These are phyloP conservation scores for Limnephilus rhombicus DNA, from an alignment of 2,888 invertebrate genomes.

Conservation along the genomic window DNA sequence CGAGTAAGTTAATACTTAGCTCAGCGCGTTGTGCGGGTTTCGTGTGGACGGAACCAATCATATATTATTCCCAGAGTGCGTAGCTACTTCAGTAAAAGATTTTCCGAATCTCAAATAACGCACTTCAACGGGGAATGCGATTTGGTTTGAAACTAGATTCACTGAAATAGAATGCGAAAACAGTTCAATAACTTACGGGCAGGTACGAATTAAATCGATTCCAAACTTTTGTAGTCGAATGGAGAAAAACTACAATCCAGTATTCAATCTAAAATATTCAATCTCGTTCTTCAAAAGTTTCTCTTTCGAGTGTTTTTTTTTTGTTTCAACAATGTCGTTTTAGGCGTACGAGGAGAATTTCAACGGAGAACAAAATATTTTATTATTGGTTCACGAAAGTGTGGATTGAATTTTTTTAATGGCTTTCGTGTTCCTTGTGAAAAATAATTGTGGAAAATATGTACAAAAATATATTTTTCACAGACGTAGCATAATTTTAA, in stretches of 20 bases:
- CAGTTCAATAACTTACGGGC: not conserved
- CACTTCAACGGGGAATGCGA: not conserved
- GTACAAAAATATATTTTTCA: no score
- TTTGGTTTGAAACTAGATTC: slow-evolving; percentile 10
- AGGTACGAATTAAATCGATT: not conserved
- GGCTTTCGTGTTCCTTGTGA: not conserved
- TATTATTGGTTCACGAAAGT: not conserved
- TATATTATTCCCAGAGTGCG: not conserved
- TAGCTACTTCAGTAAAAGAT: not conserved
- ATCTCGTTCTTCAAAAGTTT: slow-evolving; percentile 9
- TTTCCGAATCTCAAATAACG: not conserved
- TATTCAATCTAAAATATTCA: slow-evolving; percentile 21
- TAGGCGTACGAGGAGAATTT: not conserved
- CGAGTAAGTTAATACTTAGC: no score
- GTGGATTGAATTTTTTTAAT: not conserved
- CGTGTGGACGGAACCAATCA: no score
- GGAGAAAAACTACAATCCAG: not conserved
- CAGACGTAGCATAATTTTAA: no score
- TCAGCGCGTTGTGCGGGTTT: no score
- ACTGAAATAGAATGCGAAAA: not conserved
- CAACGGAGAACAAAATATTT: not conserved
- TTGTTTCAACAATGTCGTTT: not conserved
- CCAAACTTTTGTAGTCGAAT: slow-evolving; percentile 24
- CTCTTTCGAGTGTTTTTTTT: not conserved
- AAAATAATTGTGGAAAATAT: not conserved